Base-by-base conservation (phyloP, 2,113 vertebrate species). In the Actinemys pallida region DNA sequence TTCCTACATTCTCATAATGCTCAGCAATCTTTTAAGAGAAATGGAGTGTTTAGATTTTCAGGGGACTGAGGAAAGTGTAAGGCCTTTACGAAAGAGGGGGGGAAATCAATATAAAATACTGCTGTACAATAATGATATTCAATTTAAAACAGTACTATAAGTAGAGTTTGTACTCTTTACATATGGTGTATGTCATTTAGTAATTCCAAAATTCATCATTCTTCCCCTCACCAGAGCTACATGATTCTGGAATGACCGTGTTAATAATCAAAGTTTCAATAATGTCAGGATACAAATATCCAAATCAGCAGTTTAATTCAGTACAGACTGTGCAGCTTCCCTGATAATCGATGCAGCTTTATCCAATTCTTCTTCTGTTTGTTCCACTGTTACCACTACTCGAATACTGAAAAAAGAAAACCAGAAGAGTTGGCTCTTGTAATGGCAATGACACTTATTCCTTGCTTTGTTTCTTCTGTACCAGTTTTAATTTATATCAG, bases 341-440 rank as follows among this genome's bases (percentile, higher is more conserved):
- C 97, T 98, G 96, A 99, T 98, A 42, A 98, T 98, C 19, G 97
- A 97, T 10, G 99, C 99, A 2, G 99, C 99, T 93, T 95, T 98
- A 92, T 99, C 97, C 93, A 99, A 98, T 76, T 99, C 99, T 90
- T 99, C 97, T 25, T 99, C 98, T 1, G 99, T 99, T 93, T 99
- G 99, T 93, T 99, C 98, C 49, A 99, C 96, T 9, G 99, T 99
- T 92, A 99, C 90, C 92, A 99, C 99, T 86, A 99, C 98, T 87
- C 99, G 98, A 94, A 99, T 99, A 94, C 99, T 99, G 98, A 65
- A 93, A 97, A 97, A 69, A 93, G 27, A 94, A 94, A 96, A 93
- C 6, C 88, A 85, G 54, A 95, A 96, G 4, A 87, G 6, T 78
- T 2, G 56, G 75, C 42, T 78, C 42, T 47, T 78, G 75, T 78